phyloP scores from a whole-genome alignment of 1,140 invertebrate genomes.

The Nasonia giraulti region DNA sequence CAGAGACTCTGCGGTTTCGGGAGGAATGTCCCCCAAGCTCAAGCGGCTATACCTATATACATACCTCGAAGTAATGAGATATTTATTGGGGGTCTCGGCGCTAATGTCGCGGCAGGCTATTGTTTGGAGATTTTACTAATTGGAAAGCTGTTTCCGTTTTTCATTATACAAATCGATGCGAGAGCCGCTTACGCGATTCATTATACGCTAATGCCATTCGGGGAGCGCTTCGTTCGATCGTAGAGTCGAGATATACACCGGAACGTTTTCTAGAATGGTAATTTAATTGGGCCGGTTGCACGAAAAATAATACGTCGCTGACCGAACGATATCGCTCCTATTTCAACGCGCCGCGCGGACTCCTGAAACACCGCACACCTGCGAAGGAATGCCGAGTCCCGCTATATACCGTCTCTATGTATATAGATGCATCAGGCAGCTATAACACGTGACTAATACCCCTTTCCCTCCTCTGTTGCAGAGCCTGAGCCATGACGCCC shows the following conservation, averaged over 20 bases:
- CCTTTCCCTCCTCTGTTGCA: conserved; percentile 48
- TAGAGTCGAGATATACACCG: no score
- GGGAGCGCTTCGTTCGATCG: neutral
- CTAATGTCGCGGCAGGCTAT: neutral
- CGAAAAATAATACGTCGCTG: neutral
- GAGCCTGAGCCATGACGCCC: conserved; percentile 63
- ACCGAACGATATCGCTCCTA: neutral
- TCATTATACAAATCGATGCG: neutral
- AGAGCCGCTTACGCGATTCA: neutral
- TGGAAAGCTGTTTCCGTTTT: neutral
- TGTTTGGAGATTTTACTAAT: neutral
- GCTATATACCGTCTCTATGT: conserved; percentile 15
- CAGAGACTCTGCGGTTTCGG: no score
- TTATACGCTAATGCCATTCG: neutral
- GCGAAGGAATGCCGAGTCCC: conserved; percentile 43
- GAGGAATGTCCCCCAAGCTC: neutral
- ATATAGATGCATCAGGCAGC: neutral
- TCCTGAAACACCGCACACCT: no score
- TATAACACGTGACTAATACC: neutral
- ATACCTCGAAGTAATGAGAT: neutral
- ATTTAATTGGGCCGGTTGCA: neutral
- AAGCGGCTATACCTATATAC: no score
- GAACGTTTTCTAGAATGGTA: no score
- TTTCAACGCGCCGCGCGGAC: neutral
- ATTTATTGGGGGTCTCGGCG: neutral